Conservation (phyloP, 1,140 invertebrate species). For the Zaprionus inermis region DNA sequence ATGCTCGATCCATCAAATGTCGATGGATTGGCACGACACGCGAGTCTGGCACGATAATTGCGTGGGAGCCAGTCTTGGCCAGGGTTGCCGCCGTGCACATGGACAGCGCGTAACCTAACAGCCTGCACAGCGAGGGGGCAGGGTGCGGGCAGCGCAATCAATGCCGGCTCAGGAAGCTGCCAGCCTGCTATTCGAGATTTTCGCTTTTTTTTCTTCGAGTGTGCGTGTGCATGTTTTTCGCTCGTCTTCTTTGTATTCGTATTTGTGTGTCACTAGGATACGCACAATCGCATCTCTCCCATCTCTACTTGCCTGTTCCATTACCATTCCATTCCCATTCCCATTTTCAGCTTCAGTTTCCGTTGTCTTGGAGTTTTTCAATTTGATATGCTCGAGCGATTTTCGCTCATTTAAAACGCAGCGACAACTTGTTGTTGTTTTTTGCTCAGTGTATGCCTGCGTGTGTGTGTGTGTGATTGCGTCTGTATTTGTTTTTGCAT, state of each 20-base stretch:
- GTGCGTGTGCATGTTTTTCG: slow-evolving; percentile 52
- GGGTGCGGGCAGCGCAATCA: slow-evolving; percentile 74
- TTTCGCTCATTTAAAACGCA: slow-evolving; percentile 80
- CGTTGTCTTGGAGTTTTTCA: slow-evolving; percentile 79
- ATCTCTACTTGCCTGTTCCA: not conserved
- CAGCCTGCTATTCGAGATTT: slow-evolving; percentile 53
- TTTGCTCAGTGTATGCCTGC: slow-evolving; percentile 42
- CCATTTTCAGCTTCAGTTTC: not conserved
- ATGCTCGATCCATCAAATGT: slow-evolving; percentile 62
- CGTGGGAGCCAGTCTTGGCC: slow-evolving; percentile 7
- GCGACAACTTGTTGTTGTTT: no score
- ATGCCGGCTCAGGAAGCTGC: slow-evolving; percentile 61
- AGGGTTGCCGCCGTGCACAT: slow-evolving; percentile 56
- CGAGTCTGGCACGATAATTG: slow-evolving; percentile 3
- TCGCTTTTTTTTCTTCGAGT: not conserved
- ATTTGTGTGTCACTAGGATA: slow-evolving; percentile 81
- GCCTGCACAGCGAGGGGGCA: slow-evolving; percentile 42
- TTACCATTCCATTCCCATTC: not conserved
- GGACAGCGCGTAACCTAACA: slow-evolving; percentile 67
- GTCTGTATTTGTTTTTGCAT: slow-evolving; percentile 8
- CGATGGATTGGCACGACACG: slow-evolving; percentile 19
- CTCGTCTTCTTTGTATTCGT: slow-evolving; percentile 51
- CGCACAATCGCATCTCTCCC: slow-evolving; percentile 55
- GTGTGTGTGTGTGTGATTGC: slow-evolving; percentile 22
- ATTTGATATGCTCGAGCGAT: slow-evolving; percentile 82